Evolutionary conservation across 2,888 invertebrate species (phyloP).

Genomic region (Coecobrya sp.): DNA sequence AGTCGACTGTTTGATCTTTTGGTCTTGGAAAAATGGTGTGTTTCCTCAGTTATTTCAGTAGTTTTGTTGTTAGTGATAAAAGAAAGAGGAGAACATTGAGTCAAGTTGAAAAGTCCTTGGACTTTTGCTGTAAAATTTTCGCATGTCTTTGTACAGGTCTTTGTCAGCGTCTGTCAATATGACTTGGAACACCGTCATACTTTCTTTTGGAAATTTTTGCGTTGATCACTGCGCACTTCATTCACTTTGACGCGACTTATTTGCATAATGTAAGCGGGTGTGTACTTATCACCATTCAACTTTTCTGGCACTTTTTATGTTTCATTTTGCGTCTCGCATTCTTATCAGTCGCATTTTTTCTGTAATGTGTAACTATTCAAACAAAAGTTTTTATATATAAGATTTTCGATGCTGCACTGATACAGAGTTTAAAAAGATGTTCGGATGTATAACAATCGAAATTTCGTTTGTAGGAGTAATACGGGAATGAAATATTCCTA

Average conservation of each 20-base stretch:
- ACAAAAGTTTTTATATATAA: background rate
- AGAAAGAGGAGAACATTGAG: background rate
- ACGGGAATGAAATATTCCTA: background rate
- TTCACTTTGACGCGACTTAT: background rate
- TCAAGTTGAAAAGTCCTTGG: background rate
- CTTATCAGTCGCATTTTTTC: background rate
- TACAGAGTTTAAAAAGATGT: too few relatives aligned
- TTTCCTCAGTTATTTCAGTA: background rate
- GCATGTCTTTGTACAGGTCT: background rate
- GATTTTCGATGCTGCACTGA: background rate
- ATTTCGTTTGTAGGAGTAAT: slow-evolving; percentile 3
- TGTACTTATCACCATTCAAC: too few relatives aligned
- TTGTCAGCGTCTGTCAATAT: slow-evolving; percentile 37
- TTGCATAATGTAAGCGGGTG: too few relatives aligned
- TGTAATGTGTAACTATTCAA: background rate
- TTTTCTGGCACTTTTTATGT: background rate
- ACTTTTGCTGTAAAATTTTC: background rate
- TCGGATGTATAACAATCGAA: too few relatives aligned
- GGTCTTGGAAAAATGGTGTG: background rate
- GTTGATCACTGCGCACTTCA: background rate
- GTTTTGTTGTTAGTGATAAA: background rate
- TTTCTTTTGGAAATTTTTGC: too few relatives aligned
- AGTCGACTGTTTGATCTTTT: slow-evolving; percentile 6
- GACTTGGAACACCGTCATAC: too few relatives aligned
- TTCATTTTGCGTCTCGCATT: background rate